Evolutionary conservation across 2,113 vertebrate species (phyloP).

Genomic region (Ivindomyrus marchei): DNA sequence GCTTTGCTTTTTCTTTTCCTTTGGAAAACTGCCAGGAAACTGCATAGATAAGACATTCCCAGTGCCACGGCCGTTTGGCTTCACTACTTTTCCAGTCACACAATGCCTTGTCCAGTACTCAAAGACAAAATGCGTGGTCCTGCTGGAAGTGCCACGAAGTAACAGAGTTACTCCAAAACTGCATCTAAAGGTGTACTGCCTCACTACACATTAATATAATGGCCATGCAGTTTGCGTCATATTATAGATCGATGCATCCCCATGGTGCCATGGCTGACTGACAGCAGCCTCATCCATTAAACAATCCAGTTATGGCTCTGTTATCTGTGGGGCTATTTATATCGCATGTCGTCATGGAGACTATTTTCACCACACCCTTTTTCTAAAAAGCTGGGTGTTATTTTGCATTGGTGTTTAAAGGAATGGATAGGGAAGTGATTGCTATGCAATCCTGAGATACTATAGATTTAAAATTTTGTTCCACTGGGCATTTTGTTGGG

Average conservation of each 20-base stretch:
- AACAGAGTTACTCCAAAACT: neutral
- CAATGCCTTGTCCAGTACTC: neutral
- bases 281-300: neutral
- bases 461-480: neutral
- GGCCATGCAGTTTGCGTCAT: neutral
- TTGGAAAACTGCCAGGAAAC: neutral
- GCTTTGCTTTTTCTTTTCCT: too few species aligned
- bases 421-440: neutral
- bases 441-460: neutral
- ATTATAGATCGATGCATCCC: neutral
- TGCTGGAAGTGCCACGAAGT: neutral
- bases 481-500: neutral
- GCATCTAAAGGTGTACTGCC: neutral
- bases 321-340: neutral
- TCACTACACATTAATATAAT: neutral
- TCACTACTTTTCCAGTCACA: neutral
- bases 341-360: conserved; percentile 4
- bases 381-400: neutral
- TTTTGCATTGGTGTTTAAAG: neutral
- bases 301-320: neutral
- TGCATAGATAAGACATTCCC: neutral
- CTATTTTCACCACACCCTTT: neutral
- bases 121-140: neutral
- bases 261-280: neutral
- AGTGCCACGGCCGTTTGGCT: neutral